These are phyloP conservation scores for Pelecanoides urinatrix DNA, from an alignment of 2,113 vertebrate genomes.

Conservation along the genomic window DNA sequence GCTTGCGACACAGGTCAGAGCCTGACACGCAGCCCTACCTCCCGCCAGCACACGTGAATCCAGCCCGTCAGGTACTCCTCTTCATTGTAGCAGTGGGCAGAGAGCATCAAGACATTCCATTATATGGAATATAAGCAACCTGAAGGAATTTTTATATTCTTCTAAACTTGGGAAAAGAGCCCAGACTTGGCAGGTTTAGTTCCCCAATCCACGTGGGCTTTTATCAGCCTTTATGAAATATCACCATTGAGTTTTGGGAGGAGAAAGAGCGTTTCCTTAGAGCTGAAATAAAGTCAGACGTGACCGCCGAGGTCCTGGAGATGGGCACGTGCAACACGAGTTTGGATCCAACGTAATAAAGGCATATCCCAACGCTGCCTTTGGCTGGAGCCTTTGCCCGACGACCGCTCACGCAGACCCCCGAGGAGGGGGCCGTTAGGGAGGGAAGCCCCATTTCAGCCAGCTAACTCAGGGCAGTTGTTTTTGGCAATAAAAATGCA, in stretches of 20 bases:
- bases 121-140: accelerated
- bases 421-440: not conserved
- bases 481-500: not conserved
- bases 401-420: accelerated
- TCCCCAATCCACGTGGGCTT: not conserved
- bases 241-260: not conserved
- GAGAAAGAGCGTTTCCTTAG: not conserved
- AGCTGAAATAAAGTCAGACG: not conserved
- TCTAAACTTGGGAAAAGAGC: not conserved
- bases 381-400: not conserved
- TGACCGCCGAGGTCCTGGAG: not conserved
- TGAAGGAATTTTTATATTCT: not conserved
- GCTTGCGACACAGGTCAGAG: not conserved
- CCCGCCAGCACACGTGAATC: not conserved
- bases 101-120: not conserved
- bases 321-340: accelerated
- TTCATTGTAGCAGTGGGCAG: accelerated
- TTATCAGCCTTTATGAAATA: accelerated
- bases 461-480: not conserved
- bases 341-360: not conserved
- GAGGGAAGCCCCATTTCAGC: not conserved
- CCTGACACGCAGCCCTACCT: accelerated
- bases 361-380: not conserved
- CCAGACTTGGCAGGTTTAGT: not conserved
- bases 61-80: not conserved